Percentiles rank a stretch among this genome's conserved stretches.
Conservation (phyloP, 2,113 vertebrate genomes). For the Lepus europaeus region DNA sequence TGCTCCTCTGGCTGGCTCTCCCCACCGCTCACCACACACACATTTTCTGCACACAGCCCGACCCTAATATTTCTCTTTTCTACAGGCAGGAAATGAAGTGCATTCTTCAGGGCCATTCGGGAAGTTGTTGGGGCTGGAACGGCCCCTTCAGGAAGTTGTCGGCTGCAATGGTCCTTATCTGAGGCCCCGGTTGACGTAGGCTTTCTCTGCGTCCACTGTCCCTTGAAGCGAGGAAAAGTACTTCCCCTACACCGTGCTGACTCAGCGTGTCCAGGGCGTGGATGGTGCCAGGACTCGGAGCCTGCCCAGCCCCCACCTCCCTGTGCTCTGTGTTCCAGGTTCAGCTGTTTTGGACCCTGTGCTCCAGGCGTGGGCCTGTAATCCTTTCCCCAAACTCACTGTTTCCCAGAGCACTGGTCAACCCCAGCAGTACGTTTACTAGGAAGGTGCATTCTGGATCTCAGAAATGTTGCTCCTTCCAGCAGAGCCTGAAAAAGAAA, state of each 20-base stretch:
- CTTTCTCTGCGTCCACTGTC: conserved; percentile 85
- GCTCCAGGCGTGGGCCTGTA: rapidly evolving
- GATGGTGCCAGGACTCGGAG: too few species aligned
- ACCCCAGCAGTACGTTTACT: rapidly evolving
- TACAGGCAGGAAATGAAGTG: conserved; percentile 82
- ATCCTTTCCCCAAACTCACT: background rate
- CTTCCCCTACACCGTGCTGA: background rate
- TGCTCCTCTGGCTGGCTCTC: too few species aligned
- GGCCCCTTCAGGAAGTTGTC: too few species aligned
- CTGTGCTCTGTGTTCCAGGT: too few species aligned
- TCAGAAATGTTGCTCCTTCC: rapidly evolving
- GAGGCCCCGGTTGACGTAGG: conserved; percentile 87
- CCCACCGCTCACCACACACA: background rate
- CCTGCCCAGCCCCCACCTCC: background rate
- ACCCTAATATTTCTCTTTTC: conserved; percentile 81
- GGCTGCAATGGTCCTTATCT: conserved; percentile 89
- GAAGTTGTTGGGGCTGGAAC: conserved; percentile 80
- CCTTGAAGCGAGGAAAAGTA: conserved; percentile 73
- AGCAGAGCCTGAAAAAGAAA: rapidly evolving
- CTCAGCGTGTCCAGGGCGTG: too few species aligned
- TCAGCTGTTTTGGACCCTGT: background rate
- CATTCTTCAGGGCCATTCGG: conserved; percentile 86
- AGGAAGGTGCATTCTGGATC: too few species aligned
- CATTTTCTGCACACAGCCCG: conserved; percentile 42
- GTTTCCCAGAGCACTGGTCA: background rate